Evolutionary conservation across 2,113 vertebrate genomes (phyloP).

Genomic region (Riparia riparia): DNA sequence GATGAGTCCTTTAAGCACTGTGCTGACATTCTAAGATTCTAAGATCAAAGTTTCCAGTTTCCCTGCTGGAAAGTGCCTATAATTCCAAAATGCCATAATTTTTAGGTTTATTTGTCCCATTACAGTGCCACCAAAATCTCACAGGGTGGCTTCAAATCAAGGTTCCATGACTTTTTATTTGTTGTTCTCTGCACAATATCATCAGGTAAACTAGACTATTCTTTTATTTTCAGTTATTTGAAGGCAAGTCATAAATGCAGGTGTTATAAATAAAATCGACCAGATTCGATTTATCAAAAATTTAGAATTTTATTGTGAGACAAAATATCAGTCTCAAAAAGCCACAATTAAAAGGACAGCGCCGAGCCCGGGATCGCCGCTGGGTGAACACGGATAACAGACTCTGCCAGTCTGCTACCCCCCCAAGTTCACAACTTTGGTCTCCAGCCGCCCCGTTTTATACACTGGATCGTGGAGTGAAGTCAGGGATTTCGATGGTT

Average conservation of each 20-base stretch:
- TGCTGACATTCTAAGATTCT: conserved; percentile 22
- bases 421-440: no score
- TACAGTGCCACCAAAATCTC: neutral
- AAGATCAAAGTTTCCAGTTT: conserved; percentile 10
- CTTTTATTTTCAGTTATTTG: neutral
- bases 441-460: no score
- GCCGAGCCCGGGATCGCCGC: no score
- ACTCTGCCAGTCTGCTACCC: no score
- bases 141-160: neutral
- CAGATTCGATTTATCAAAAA: no score
- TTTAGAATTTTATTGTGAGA: no score
- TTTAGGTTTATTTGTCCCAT: neutral
- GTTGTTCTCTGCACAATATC: neutral
- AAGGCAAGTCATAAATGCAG: neutral
- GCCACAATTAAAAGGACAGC: no score
- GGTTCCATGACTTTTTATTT: neutral
- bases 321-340: no score
- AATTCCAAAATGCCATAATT: conserved; percentile 44
- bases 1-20: neutral
- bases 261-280: no score
- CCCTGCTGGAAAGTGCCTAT: neutral
- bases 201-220: neutral
- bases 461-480: no score
- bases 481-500: no score
- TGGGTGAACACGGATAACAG: no score